Evolutionary conservation across 2,113 vertebrate genomes (phyloP).

Genomic region (Dicerorhinus sumatrensis): DNA sequence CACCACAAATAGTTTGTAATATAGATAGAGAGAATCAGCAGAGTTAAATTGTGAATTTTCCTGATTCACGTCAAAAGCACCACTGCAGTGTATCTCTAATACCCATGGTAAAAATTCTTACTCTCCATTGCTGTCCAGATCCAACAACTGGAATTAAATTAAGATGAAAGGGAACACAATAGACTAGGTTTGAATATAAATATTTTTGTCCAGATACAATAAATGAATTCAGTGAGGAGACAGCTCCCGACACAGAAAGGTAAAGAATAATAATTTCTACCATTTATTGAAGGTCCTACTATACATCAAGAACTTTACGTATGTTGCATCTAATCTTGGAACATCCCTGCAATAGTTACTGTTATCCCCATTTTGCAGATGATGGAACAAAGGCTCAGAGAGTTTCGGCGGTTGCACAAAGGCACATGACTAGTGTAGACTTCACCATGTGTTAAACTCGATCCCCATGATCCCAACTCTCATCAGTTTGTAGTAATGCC

Average conservation of each 20-base stretch:
- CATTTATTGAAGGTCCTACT: neutral
- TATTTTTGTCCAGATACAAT: constrained; percentile 47
- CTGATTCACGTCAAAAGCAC: neutral
- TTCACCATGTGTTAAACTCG: neutral
- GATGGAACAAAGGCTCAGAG: neutral
- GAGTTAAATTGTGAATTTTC: neutral
- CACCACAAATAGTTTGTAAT: neutral
- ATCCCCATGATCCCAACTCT: neutral
- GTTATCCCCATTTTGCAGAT: neutral
- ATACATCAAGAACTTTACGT: neutral
- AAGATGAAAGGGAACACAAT: neutral
- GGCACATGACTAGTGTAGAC: neutral
- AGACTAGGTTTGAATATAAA: neutral
- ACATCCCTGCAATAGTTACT: neutral
- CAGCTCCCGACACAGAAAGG: constrained; percentile 36
- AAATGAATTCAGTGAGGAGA: constrained; percentile 21
- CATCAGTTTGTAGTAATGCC: neutral
- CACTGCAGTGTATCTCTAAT: neutral
- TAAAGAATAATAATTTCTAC: neutral
- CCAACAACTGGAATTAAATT: constrained; percentile 38
- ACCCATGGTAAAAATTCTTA: neutral
- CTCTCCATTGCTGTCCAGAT: neutral
- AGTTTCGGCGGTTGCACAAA: neutral
- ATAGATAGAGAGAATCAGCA: neutral
- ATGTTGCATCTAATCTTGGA: neutral